Conservation (phyloP, 2,797 vertebrate genomes). For the Cossypha niveicapilla region DNA sequence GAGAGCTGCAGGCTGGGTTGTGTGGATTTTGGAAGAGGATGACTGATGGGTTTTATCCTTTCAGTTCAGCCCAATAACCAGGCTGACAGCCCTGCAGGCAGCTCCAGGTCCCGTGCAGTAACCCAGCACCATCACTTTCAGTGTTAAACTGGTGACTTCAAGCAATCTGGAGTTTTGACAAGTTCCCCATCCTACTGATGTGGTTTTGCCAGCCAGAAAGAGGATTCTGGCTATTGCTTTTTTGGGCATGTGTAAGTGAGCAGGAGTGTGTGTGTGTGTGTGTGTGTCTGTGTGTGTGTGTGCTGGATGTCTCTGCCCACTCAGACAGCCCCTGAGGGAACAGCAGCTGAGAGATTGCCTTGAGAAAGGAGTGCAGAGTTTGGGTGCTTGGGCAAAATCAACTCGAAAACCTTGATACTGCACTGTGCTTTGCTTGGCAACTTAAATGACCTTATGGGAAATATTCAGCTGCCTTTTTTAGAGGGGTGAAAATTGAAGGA, state of each 20-base stretch:
- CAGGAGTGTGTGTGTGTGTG: not conserved
- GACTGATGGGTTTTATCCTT: not conserved
- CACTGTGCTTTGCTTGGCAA: not conserved
- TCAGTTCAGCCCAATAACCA: not conserved
- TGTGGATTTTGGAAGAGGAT: slow-evolving; percentile 42
- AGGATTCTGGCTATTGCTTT: not conserved
- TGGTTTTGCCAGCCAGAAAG: not conserved
- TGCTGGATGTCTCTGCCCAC: not conserved
- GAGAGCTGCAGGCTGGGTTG: not conserved
- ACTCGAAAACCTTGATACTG: not conserved
- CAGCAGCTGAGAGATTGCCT: not conserved
- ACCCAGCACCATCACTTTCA: not conserved
- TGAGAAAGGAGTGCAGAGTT: not conserved
- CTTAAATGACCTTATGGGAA: not conserved
- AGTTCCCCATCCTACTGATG: not conserved
- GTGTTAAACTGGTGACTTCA: not conserved
- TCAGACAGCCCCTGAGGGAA: not conserved
- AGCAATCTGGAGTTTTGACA: not conserved
- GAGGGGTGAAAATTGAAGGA: not conserved
- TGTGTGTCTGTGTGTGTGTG: not conserved
- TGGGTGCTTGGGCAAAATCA: not conserved
- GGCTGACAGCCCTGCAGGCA: not conserved
- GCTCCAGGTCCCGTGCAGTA: not conserved
- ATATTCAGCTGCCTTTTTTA: not conserved
- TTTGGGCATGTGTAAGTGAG: not conserved